Base-by-base conservation (phyloP, 1,140 invertebrate species). In the Drosophila subpulchrella region DNA sequence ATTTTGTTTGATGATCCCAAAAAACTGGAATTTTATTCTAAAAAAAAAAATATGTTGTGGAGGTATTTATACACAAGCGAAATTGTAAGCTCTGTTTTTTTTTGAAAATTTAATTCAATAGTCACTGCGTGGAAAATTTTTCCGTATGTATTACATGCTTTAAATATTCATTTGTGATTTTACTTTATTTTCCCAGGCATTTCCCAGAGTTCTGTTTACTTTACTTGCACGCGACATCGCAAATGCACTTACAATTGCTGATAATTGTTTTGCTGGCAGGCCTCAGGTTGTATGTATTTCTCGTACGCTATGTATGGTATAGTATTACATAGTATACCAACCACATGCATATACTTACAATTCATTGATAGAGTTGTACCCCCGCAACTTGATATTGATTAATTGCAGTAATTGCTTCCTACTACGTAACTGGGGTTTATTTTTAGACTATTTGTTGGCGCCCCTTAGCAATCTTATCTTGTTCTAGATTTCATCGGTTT, bases 341-440 rank as follows among this genome's bases (percentile, higher is more conserved):
- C 32, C 59, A 7, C 34, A 47, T 39, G 13, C 41, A 39, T 68
- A 70, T 71, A 50, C 39, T 71, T 71, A 41, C 44, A 44, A 50
- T 71, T 58, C 67, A 71, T 71, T 71, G 67, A 71, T 71, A 71
- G 36, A 71, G 20, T 57, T 58, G 24, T 27, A 27, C 47, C 39
- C 32, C 15, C 7, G 62, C 41, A 24, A 58, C 30, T 58, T 30
- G 6, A 48, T 50, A 57, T 71, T 50, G 65, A 71, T 70, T 71
- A 36, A 71, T 44, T 70, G 51, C 51, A 58, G 20, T 44, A 65
- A 38, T 71, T 48, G 47, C 34, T 20, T 20, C 0, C 20, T 17
- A 54, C 36, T 41, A 68, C 66, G 51, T 57, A 56, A 57, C 36
- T 27, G 15, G 2, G 42, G n/a, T 36, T 47, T 71, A 71, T 71